Evolutionary conservation across 2,797 vertebrate species (phyloP).

Genomic region (Phataginus tricuspis): DNA sequence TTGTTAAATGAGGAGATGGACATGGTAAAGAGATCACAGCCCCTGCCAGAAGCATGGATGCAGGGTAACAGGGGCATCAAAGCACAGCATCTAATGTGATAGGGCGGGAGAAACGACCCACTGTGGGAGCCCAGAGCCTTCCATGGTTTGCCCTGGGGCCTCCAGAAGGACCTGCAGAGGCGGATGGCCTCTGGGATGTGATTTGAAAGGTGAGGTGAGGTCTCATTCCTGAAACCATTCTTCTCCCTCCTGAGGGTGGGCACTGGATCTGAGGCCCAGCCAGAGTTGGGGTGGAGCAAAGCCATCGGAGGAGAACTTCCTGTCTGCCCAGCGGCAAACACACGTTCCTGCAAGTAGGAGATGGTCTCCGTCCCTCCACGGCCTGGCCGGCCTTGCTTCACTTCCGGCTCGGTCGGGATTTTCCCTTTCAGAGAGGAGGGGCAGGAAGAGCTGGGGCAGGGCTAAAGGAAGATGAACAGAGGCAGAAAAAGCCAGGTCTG

Average conservation of each 20-base stretch:
- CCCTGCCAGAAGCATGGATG: rapidly evolving
- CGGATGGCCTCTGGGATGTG: neutral
- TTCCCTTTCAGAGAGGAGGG: neutral
- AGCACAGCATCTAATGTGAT: rapidly evolving
- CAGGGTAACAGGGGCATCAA: rapidly evolving
- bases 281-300: neutral
- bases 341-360: neutral
- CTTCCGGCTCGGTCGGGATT: neutral
- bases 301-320: rapidly evolving
- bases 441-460: neutral
- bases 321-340: neutral
- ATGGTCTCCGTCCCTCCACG: rapidly evolving
- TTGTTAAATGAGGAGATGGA: neutral
- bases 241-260: neutral
- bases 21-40: too few species aligned
- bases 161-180: neutral
- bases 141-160: too few species aligned
- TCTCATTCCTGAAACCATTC: neutral
- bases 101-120: rapidly evolving
- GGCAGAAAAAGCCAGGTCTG: neutral
- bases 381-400: neutral
- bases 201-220: neutral
- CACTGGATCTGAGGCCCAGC: rapidly evolving
- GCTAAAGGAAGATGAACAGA: neutral
- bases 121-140: neutral